Conservation (phyloP, 2,797 vertebrate genomes). For the Phrynocephalus guinanensis region DNA sequence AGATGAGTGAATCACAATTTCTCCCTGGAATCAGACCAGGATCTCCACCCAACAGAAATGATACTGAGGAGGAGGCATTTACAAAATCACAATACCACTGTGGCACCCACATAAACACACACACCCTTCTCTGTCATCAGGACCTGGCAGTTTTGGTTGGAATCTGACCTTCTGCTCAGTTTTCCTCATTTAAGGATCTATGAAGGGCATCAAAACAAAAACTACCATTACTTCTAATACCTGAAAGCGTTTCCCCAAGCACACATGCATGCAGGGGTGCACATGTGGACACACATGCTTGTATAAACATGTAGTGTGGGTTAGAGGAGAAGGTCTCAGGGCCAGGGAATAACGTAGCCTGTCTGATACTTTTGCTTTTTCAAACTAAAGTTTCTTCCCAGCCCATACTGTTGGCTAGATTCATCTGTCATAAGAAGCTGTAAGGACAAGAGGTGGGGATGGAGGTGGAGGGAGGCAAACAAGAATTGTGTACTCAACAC, state of each 20-base stretch:
- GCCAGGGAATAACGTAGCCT: background rate
- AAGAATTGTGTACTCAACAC: background rate
- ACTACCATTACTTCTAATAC: too few relatives aligned
- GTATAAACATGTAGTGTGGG: background rate
- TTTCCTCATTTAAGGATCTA: background rate
- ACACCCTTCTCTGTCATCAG: background rate
- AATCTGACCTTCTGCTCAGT: background rate
- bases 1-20: background rate
- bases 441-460: background rate
- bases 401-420: too few relatives aligned
- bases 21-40: background rate
- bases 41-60: slow-evolving; percentile 11
- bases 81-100: background rate
- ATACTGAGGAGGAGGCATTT: background rate
- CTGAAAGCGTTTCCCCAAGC: background rate
- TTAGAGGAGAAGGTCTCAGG: background rate
- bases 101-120: background rate
- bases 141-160: background rate
- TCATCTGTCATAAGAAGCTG: background rate
- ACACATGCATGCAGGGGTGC: background rate
- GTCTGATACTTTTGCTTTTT: background rate
- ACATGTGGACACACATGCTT: background rate
- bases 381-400: background rate
- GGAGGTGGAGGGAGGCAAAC: background rate
- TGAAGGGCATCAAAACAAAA: too few relatives aligned